Evolutionary conservation across 37 sponge, comb jelly and placozoan genomes (phyloP).

Genomic region (Halichondria panicea): DNA sequence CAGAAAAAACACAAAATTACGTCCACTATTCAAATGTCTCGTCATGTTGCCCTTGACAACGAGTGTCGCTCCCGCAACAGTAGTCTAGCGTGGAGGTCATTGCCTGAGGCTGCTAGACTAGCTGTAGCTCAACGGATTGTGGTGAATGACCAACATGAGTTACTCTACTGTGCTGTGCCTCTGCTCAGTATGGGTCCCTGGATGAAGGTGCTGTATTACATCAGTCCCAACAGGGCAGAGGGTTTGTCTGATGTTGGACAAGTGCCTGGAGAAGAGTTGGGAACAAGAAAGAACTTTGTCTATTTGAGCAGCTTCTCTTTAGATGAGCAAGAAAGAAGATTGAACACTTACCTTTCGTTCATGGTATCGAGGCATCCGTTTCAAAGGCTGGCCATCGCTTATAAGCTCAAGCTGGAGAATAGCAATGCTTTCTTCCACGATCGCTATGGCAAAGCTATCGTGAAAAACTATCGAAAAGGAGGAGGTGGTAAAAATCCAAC

Average conservation of each 20-base stretch:
- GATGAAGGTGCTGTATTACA: slow-evolving; percentile 42
- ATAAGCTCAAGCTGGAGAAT: slow-evolving; percentile 26
- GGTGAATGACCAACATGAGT: slow-evolving; percentile 9
- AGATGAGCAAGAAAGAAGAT: slow-evolving; percentile 5
- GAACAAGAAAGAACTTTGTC: slow-evolving; percentile 17
- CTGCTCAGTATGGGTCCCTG: slow-evolving; percentile 9
- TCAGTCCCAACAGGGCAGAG: not conserved
- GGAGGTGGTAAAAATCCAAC: not conserved
- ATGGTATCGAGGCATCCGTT: slow-evolving; percentile 44
- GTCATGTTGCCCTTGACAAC: slow-evolving; percentile 2
- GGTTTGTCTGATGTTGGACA: not conserved
- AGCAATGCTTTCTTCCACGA: slow-evolving; percentile 21
- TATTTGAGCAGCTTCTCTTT: slow-evolving; percentile 21
- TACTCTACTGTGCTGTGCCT: slow-evolving; percentile 37
- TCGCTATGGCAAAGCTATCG: slow-evolving; percentile 39
- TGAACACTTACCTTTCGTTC: slow-evolving; percentile 24
- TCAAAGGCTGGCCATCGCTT: slow-evolving; percentile 16
- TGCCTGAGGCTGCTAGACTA: not conserved
- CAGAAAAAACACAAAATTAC: not conserved
- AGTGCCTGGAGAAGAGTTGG: slow-evolving; percentile 11
- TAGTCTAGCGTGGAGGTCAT: not conserved
- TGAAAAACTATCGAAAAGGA: slow-evolving; percentile 24
- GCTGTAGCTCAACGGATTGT: slow-evolving; percentile 16
- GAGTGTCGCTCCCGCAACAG: not conserved
- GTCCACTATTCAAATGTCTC: slow-evolving; percentile 1